These are phyloP conservation scores for Drosophila barbarae DNA, from an alignment of 2,888 invertebrate genomes.

Conservation along the genomic window DNA sequence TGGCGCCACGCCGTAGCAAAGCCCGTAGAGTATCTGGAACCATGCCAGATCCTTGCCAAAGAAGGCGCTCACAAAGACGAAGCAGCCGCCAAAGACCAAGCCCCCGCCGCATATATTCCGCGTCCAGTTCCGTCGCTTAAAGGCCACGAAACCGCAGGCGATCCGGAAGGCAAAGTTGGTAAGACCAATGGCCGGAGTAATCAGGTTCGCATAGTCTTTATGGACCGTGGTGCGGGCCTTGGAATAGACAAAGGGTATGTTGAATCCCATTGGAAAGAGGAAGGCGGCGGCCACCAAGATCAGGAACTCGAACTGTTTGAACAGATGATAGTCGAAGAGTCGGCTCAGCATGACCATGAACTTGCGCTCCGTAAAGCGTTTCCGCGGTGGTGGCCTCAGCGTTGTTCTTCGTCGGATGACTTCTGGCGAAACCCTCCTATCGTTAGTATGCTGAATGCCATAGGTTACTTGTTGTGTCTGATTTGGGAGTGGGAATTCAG, in stretches of 20 bases:
- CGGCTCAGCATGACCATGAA: slow-evolving; percentile 49
- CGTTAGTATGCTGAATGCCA: slow-evolving; percentile 46
- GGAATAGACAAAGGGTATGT: slow-evolving; percentile 88
- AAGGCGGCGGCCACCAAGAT: slow-evolving; percentile 81
- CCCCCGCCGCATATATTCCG: slow-evolving; percentile 69
- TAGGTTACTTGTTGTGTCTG: slow-evolving; percentile 54
- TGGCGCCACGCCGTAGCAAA: slow-evolving; percentile 71
- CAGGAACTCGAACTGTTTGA: slow-evolving; percentile 72
- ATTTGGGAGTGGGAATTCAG: neutral
- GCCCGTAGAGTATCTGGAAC: slow-evolving; percentile 71
- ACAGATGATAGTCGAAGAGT: slow-evolving; percentile 68
- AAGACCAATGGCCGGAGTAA: slow-evolving; percentile 83
- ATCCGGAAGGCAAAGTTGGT: slow-evolving; percentile 83
- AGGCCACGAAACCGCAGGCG: slow-evolving; percentile 69
- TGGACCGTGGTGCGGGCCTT: slow-evolving; percentile 80
- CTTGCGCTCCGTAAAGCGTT: slow-evolving; percentile 51
- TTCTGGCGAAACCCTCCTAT: fast-evolving
- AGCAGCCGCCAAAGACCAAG: slow-evolving; percentile 79
- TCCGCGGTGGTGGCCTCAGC: neutral
- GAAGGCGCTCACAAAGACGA: slow-evolving; percentile 85
- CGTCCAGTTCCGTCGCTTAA: slow-evolving; percentile 54
- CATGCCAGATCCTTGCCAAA: slow-evolving; percentile 74
- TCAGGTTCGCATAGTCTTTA: slow-evolving; percentile 28
- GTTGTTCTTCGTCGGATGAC: neutral
- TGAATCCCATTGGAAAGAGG: slow-evolving; percentile 87